Percentiles rank a stretch among this genome's conserved stretches.
Evolutionary conservation across 2,888 invertebrate genomes (phyloP).

Genomic region (Hemithea aestivaria): DNA sequence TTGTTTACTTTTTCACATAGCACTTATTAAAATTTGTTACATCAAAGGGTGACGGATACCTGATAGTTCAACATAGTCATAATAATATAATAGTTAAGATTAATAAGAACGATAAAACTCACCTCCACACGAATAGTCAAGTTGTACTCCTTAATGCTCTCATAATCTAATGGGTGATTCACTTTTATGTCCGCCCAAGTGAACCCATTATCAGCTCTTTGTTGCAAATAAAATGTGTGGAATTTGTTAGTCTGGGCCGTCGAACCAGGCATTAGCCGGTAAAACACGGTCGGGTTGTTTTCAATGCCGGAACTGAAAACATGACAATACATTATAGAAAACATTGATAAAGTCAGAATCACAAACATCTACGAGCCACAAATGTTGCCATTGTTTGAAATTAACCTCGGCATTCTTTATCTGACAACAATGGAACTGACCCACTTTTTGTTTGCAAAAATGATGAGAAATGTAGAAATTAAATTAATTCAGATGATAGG

Average conservation of each 20-base stretch:
- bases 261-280: constrained; percentile 96
- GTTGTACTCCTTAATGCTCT: constrained; percentile 97
- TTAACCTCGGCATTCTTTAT: constrained; percentile 21
- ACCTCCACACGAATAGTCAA: constrained; percentile 97
- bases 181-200: constrained; percentile 98
- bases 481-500: constrained; percentile 6
- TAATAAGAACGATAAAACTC: too few species aligned
- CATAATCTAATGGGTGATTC: constrained; percentile 96
- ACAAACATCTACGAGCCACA: constrained; percentile 45
- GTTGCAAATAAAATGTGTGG: constrained; percentile 97
- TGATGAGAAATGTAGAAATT: constrained; percentile 7
- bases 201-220: constrained; percentile 93
- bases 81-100: too few species aligned
- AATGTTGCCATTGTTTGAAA: constrained; percentile 26
- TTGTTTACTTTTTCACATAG: too few species aligned
- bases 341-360: constrained; percentile 6
- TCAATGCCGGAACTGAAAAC: constrained; percentile 94
- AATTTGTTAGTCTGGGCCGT: constrained; percentile 97
- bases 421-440: constrained; percentile 18
- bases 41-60: too few species aligned
- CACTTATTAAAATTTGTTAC: too few species aligned
- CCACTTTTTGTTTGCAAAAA: constrained; percentile 20
- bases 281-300: constrained; percentile 97
- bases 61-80: too few species aligned
- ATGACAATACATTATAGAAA: constrained; percentile 41